A percentile compares a stretch with the other conserved stretches of the same genome.
These are phyloP conservation scores for Sinocyclocheilus anophthalmus DNA, from an alignment of 2,113 vertebrate genomes.

Conservation along the genomic window DNA sequence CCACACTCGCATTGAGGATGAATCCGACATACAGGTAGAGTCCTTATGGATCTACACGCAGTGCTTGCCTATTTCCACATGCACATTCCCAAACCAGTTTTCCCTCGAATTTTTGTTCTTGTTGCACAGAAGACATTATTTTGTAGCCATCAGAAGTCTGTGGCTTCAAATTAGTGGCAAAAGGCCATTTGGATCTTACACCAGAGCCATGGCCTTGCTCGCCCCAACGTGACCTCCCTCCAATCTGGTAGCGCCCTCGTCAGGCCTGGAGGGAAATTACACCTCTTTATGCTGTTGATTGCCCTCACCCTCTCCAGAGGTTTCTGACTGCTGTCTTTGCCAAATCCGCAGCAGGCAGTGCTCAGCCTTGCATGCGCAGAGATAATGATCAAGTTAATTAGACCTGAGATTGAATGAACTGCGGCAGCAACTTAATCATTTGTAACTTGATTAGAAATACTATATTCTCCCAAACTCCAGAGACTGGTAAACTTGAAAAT, in stretches of 20 bases:
- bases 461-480: conserved; percentile 71
- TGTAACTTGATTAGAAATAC: conserved; percentile 80
- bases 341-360: conserved; percentile 74
- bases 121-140: neutral
- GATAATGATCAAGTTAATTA: conserved; percentile 84
- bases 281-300: conserved; percentile 62
- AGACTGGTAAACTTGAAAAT: conserved; percentile 69
- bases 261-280: conserved; percentile 59
- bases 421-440: conserved; percentile 81
- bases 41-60: neutral
- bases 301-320: conserved; percentile 60
- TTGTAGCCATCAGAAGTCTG: neutral
- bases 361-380: conserved; percentile 77
- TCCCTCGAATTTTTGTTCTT: neutral
- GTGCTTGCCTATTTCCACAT: neutral
- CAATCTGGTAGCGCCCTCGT: conserved; percentile 37
- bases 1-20: conserved; percentile 78
- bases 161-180: neutral
- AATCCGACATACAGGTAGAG: conserved; percentile 79
- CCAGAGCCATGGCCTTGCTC: neutral
- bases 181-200: neutral
- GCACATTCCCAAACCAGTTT: neutral
- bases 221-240: neutral
- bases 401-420: conserved; percentile 80
- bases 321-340: conserved; percentile 67